Conservation (phyloP, 2,113 vertebrate genomes). For the Heterotis niloticus region DNA sequence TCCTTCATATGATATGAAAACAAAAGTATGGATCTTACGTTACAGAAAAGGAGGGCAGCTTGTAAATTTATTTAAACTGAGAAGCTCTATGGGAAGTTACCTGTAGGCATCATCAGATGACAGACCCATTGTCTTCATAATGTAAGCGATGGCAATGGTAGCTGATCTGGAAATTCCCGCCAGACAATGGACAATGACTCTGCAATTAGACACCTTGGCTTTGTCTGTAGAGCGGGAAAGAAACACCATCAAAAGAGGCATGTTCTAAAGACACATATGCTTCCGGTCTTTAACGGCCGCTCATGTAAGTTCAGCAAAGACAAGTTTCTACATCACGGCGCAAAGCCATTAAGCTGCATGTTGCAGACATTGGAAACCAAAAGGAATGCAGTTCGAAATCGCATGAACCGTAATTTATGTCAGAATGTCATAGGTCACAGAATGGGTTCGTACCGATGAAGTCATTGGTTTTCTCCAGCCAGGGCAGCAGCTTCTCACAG, state of each 20-base stretch:
- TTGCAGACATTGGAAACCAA: not conserved
- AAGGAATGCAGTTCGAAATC: not conserved
- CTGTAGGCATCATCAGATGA: conserved; percentile 97
- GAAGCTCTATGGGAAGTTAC: conserved; percentile 57
- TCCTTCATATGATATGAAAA: too few relatives aligned
- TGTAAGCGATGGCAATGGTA: conserved; percentile 95
- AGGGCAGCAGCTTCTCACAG: conserved; percentile 93
- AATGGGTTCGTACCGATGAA: conserved; percentile 80
- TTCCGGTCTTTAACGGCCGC: not conserved
- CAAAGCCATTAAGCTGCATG: not conserved
- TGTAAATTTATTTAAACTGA: conserved; percentile 50
- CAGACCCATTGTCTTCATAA: conserved; percentile 99
- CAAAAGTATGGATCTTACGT: conserved; percentile 11
- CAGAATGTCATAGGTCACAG: not conserved
- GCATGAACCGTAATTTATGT: not conserved
- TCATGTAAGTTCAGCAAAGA: not conserved
- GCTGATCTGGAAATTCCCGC: conserved; percentile 94
- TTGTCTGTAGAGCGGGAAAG: conserved; percentile 70
- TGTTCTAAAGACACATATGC: not conserved
- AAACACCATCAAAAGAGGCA: conserved; percentile 16
- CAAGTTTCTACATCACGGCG: not conserved
- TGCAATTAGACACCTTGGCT: conserved; percentile 95
- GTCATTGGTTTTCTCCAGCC: conserved; percentile 94
- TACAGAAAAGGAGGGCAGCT: conserved; percentile 40
- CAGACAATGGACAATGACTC: conserved; percentile 96